Evolutionary conservation across 2,888 invertebrate species (phyloP).

Genomic region (Cryptus viduatorius): DNA sequence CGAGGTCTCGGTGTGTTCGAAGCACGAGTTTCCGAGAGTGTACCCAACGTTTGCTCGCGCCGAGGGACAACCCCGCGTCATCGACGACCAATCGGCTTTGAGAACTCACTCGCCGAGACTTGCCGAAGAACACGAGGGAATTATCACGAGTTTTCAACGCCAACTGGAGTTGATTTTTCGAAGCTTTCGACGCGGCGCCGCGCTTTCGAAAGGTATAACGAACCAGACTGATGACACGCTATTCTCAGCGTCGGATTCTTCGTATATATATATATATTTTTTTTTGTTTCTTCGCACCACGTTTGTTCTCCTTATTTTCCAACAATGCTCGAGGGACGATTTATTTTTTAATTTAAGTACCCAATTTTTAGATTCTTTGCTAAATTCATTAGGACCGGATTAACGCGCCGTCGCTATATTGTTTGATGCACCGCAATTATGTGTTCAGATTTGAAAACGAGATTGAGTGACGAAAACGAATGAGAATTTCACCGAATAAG

Average conservation of each 20-base stretch:
- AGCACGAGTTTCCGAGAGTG: background rate
- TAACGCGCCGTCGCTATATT: no score
- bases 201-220: constrained; percentile 29
- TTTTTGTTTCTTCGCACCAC: background rate
- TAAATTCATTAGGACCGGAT: no score
- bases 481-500: no score
- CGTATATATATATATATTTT: no score
- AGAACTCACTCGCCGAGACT: background rate
- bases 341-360: no score
- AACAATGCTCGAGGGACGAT: no score
- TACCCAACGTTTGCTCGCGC: background rate
- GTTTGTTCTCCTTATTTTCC: background rate
- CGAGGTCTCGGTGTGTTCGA: background rate
- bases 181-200: constrained; percentile 51
- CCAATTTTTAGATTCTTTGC: no score
- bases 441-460: no score
- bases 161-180: background rate
- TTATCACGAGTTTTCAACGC: background rate
- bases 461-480: constrained; percentile 3
- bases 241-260: background rate
- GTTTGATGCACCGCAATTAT: no score
- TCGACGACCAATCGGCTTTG: constrained; percentile 27
- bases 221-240: no score
- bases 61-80: constrained; percentile 19
- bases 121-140: constrained; percentile 16